Conservation (phyloP, 92 coral and sea anemone species). For the Porites rus region DNA sequence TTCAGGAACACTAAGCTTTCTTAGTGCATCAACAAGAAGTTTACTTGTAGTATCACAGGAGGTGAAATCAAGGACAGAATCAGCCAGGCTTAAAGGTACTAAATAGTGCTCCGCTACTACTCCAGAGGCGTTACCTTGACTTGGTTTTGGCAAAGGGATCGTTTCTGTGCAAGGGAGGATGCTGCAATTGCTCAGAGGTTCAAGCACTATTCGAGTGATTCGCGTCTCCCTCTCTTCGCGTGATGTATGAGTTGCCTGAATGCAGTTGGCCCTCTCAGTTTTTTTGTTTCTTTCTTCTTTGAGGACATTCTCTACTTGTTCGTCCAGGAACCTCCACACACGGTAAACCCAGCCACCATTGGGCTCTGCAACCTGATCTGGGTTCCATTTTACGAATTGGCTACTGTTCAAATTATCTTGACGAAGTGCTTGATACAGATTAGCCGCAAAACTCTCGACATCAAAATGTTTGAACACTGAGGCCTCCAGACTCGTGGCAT, state of each 20-base stretch:
- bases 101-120: conserved; percentile 35
- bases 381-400: conserved; percentile 58
- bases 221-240: conserved; percentile 8
- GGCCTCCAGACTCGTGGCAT: background rate
- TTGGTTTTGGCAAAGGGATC: background rate
- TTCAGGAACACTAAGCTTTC: conserved; percentile 53
- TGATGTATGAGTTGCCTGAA: background rate
- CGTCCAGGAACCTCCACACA: conserved; percentile 70
- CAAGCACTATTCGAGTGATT: conserved; percentile 9
- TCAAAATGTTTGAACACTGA: conserved; percentile 66
- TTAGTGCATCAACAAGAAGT: conserved; percentile 2
- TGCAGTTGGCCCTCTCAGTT: background rate
- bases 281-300: background rate
- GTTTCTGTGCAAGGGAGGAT: conserved; percentile 60
- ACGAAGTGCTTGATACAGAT: conserved; percentile 35
- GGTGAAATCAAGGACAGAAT: conserved; percentile 47
- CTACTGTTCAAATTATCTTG: background rate
- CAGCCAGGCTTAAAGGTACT: conserved; percentile 56
- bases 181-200: conserved; percentile 54
- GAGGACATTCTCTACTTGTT: background rate
- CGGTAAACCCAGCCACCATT: conserved; percentile 29
- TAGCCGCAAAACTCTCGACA: conserved; percentile 59
- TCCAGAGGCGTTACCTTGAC: too few relatives aligned
- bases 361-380: background rate
- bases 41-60: background rate